A percentile compares a stretch with the other conserved stretches of the same genome.
phyloP scores from a whole-genome alignment of 2,797 vertebrate species.

The Avahi laniger region DNA sequence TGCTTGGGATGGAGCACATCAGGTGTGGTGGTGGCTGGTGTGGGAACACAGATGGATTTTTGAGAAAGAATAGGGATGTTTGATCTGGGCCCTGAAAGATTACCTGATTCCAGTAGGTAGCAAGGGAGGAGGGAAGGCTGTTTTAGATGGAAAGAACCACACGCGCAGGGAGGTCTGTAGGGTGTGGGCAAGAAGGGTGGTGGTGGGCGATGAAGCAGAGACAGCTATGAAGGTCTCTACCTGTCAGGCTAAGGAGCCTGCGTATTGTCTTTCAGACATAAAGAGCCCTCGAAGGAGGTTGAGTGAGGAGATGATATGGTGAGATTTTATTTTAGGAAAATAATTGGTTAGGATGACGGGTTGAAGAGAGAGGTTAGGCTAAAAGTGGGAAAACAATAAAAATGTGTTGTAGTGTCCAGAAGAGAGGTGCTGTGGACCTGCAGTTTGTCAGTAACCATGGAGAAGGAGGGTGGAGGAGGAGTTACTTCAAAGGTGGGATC shows the following conservation, averaged over 20 bases:
- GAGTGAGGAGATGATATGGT: neutral
- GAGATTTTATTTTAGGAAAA: neutral
- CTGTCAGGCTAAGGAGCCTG: neutral
- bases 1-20: neutral
- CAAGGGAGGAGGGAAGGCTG: neutral
- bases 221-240: neutral
- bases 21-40: neutral
- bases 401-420: neutral
- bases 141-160: neutral
- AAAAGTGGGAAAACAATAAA: neutral
- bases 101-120: neutral
- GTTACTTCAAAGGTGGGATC: neutral
- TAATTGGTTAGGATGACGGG: neutral
- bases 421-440: neutral
- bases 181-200: neutral
- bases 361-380: neutral
- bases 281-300: neutral
- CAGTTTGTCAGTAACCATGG: neutral
- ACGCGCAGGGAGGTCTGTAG: fast-evolving
- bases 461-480: neutral
- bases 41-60: neutral
- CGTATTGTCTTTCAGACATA: neutral
- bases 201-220: neutral
- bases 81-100: neutral
- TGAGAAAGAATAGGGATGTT: neutral